Base-by-base conservation (phyloP, 2,797 vertebrate genomes). In the Hybognathus amarus region DNA sequence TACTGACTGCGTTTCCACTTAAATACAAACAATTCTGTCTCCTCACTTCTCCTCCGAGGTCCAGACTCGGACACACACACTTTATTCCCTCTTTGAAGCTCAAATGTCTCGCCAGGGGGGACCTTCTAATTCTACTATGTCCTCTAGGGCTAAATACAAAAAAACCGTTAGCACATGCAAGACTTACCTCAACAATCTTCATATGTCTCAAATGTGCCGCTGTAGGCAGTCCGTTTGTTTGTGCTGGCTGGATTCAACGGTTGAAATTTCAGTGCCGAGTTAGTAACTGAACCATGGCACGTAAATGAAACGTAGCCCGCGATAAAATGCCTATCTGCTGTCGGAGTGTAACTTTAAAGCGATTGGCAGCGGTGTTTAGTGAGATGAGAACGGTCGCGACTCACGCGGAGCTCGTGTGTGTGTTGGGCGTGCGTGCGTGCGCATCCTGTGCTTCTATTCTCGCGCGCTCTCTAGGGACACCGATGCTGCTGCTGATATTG, bases 401-500 rank as follows among this genome's bases (percentile, higher is more conserved):
- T n/a, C 30, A 11, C 42, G 77, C 66, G 36, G 68, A 11, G 76
- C 81, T 50, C 70, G 66, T 63, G 52, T 52, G 73, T 40, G 71
- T n/a, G 47, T 36, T 66, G 79, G 27, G 78, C 73, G 81, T 83
- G 78, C 73, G 81, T 83, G 78, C 73, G 81, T 83, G 82, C 79
- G 87, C 87, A 86, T 86, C 84, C 54, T 75, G 20, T 64, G 82
- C 84, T 86, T 77, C 84, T 86, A 80, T 80, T 86, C 84, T 77
- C 76, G 86, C 88, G 86, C 79, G 86, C 82, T 83, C 86, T 83
- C 88, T 38, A 54, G 86, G 83, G 88, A 89, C 82, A 30, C 68
- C 22, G 75, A 79, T 77, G 83, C 76, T 85, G 75, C 52, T 71
- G 85, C 88, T 76, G 82, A 77, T 77, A 87, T 87, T 89, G 88